Conservation (phyloP, 2,888 invertebrate species). For the Drosophila pegasa region DNA sequence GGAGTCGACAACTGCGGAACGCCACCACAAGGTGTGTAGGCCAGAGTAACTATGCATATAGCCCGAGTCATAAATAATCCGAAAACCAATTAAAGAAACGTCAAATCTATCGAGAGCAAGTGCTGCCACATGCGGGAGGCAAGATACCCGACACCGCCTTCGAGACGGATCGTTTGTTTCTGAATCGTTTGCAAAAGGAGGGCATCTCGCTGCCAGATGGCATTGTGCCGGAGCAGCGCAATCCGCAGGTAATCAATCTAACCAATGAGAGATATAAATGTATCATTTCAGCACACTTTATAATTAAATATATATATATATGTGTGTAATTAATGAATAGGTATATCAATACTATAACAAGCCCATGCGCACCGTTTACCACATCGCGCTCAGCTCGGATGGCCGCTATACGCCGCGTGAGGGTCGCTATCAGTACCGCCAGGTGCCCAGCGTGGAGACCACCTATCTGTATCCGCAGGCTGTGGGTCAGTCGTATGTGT, state of each 20-base stretch:
- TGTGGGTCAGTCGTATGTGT: slow-evolving; percentile 72
- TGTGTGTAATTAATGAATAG: slow-evolving; percentile 61
- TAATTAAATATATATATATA: background rate
- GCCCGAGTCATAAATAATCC: slow-evolving; percentile 44
- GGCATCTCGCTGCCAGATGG: slow-evolving; percentile 88
- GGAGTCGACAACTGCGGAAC: slow-evolving; percentile 52
- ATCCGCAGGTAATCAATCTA: slow-evolving; percentile 79
- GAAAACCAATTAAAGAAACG: slow-evolving; percentile 85
- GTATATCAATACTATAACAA: slow-evolving; percentile 83
- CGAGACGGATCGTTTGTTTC: slow-evolving; percentile 86
- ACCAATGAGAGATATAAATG: background rate
- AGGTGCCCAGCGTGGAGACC: slow-evolving; percentile 86
- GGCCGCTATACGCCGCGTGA: slow-evolving; percentile 86
- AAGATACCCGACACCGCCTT: slow-evolving; percentile 89
- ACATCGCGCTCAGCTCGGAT: slow-evolving; percentile 86
- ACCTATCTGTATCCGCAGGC: slow-evolving; percentile 86
- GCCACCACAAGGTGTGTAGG: slow-evolving; percentile 69
- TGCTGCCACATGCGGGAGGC: slow-evolving; percentile 87
- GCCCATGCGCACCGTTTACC: slow-evolving; percentile 82
- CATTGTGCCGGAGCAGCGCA: slow-evolving; percentile 86
- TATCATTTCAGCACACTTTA: background rate
- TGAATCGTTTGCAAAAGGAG: slow-evolving; percentile 87
- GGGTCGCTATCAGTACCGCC: slow-evolving; percentile 85
- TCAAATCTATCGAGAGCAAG: slow-evolving; percentile 88
- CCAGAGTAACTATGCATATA: background rate